Conservation (phyloP, 2,797 vertebrate genomes). For the Acropternis orthonyx region DNA sequence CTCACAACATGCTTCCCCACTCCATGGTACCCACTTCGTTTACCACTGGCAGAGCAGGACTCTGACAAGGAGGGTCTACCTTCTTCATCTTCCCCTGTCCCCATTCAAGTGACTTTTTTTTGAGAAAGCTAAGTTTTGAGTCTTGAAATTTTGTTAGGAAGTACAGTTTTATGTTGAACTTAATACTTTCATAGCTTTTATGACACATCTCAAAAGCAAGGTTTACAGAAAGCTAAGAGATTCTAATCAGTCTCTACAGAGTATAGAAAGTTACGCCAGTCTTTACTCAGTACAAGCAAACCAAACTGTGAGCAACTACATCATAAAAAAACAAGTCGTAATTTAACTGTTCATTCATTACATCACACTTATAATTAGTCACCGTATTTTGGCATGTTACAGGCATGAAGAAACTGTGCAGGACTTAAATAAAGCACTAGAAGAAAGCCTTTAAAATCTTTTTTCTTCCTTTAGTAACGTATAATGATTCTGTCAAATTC, state of each 20-base stretch:
- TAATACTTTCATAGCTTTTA: neutral
- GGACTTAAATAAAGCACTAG: neutral
- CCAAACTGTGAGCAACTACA: neutral
- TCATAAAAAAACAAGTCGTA: neutral
- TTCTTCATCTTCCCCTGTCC: neutral
- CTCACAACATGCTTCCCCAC: neutral
- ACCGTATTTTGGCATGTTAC: neutral
- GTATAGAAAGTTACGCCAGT: neutral
- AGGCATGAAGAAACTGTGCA: neutral
- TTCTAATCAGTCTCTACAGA: neutral
- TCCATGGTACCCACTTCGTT: neutral
- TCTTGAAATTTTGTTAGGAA: neutral
- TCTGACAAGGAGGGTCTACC: neutral
- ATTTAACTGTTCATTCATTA: neutral
- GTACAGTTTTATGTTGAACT: neutral
- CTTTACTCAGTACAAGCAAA: neutral
- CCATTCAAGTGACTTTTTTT: neutral
- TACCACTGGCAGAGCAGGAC: neutral
- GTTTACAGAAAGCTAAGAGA: neutral
- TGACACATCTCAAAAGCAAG: neutral
- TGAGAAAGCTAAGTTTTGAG: neutral
- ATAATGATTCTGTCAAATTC: neutral
- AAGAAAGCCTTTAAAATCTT: neutral
- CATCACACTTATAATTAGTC: neutral
- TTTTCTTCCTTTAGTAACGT: neutral